These are phyloP conservation scores for Protaetia brevitarsis DNA, from an alignment of 1,140 invertebrate genomes.

Conservation along the genomic window DNA sequence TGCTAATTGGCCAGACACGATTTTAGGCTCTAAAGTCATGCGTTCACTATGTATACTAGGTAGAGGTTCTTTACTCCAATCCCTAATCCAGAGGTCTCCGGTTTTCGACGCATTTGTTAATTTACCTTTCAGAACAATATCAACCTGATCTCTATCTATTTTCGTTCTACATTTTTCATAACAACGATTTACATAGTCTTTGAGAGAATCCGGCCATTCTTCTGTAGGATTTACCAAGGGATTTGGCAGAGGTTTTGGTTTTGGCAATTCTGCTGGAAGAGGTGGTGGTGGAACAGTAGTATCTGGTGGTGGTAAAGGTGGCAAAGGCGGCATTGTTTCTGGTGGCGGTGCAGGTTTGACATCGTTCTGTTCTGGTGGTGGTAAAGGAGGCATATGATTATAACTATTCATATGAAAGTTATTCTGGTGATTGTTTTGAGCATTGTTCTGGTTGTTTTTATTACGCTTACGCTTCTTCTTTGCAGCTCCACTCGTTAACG, in stretches of 20 bases:
- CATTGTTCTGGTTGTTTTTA: slow-evolving; percentile 61
- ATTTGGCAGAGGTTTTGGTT: slow-evolving; percentile 32
- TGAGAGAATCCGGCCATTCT: slow-evolving; percentile 70
- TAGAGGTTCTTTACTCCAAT: slow-evolving; percentile 89
- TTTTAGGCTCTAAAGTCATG: slow-evolving; percentile 52
- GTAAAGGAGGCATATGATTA: slow-evolving; percentile 56
- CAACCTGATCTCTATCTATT: slow-evolving; percentile 86
- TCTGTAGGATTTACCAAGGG: slow-evolving; percentile 48
- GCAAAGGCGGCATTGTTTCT: slow-evolving; percentile 53
- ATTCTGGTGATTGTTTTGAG: slow-evolving; percentile 44
- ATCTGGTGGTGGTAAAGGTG: slow-evolving; percentile 52
- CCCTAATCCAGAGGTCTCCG: slow-evolving; percentile 79
- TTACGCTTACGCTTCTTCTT: slow-evolving; percentile 74
- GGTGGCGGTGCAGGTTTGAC: slow-evolving; percentile 46
- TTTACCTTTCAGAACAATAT: slow-evolving; percentile 89
- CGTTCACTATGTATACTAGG: slow-evolving; percentile 78
- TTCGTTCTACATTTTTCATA: slow-evolving; percentile 85
- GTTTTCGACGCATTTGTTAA: slow-evolving; percentile 84
- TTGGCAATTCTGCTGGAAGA: slow-evolving; percentile 23
- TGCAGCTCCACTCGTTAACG: slow-evolving; percentile 55
- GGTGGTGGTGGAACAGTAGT: slow-evolving; percentile 47
- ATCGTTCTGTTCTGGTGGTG: slow-evolving; percentile 49
- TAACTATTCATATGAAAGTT: slow-evolving; percentile 28
- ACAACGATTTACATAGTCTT: slow-evolving; percentile 85
- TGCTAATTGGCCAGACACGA: slow-evolving; percentile 52